Evolutionary conservation across 2,888 invertebrate genomes (phyloP).

Genomic region (Piscicola geometra): DNA sequence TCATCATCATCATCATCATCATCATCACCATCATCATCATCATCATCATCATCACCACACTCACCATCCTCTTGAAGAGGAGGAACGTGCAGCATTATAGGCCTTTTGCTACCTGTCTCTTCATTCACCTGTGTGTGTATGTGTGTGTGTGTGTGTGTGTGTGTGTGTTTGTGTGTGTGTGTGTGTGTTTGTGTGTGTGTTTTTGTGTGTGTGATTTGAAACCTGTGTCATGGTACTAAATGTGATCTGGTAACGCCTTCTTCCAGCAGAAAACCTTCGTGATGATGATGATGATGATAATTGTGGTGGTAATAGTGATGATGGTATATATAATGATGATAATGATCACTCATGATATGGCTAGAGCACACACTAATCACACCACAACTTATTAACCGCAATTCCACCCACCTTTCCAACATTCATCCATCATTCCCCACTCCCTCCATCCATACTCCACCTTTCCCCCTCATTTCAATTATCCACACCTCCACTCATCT

Average conservation of each 20-base stretch:
- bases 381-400: not conserved
- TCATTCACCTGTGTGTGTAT: slow-evolving; percentile 63
- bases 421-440: not conserved
- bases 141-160: too few species aligned
- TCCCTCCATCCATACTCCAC: too few species aligned
- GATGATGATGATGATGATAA: not conserved
- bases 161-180: too few species aligned
- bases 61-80: slow-evolving; percentile 26
- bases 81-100: slow-evolving; percentile 65
- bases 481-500: too few species aligned
- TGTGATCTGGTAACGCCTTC: slow-evolving; percentile 71
- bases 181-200: too few species aligned
- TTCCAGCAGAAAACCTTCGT: slow-evolving; percentile 66
- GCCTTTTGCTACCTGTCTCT: slow-evolving; percentile 75
- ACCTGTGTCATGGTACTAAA: slow-evolving; percentile 76
- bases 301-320: too few species aligned
- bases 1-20: slow-evolving; percentile 13
- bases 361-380: too few species aligned
- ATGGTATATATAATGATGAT: too few species aligned
- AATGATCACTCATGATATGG: not conserved
- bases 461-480: not conserved
- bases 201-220: not conserved
- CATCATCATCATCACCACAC: slow-evolving; percentile 4
- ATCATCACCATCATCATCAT: slow-evolving; percentile 30
- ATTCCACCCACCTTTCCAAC: not conserved